A percentile compares a stretch with the other conserved stretches of the same genome.
Conservation (phyloP, 2,797 vertebrate genomes). For the Ara ararauna region DNA sequence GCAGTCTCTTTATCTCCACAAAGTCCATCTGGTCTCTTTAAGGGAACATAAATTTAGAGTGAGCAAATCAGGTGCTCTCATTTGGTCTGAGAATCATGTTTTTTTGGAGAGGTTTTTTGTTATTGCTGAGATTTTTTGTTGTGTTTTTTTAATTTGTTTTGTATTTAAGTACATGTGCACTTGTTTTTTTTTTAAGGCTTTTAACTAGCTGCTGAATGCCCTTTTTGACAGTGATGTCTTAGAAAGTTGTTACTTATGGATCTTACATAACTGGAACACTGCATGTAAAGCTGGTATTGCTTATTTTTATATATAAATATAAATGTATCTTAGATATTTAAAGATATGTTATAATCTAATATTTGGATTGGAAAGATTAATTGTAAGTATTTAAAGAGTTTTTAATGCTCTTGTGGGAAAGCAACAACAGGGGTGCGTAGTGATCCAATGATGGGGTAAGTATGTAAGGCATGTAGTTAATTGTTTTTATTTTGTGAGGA, state of each 20-base stretch:
- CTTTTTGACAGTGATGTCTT: not conserved
- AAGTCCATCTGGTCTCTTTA: not conserved
- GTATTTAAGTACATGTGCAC: not conserved
- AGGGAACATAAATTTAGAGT: not conserved
- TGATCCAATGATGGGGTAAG: not conserved
- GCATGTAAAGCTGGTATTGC: not conserved
- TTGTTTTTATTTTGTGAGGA: not conserved
- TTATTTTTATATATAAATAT: not conserved
- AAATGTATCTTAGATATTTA: not conserved
- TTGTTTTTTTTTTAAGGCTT: not conserved
- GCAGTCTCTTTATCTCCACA: fast-evolving
- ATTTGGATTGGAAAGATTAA: not conserved
- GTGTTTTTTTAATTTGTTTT: not conserved
- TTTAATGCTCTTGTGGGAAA: not conserved
- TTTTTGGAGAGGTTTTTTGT: not conserved
- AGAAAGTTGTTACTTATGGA: not conserved
- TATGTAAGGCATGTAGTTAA: not conserved
- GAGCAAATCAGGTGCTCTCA: not conserved
- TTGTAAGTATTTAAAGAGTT: not conserved
- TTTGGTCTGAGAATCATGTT: not conserved
- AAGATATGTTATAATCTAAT: not conserved
- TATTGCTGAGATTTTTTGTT: not conserved
- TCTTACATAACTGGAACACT: not conserved
- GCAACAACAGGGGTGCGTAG: not conserved
- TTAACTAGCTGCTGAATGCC: not conserved